A percentile compares a stretch with the other conserved stretches of the same genome.
Conservation (phyloP, 2,113 vertebrate genomes). For the Aptenodytes patagonicus region DNA sequence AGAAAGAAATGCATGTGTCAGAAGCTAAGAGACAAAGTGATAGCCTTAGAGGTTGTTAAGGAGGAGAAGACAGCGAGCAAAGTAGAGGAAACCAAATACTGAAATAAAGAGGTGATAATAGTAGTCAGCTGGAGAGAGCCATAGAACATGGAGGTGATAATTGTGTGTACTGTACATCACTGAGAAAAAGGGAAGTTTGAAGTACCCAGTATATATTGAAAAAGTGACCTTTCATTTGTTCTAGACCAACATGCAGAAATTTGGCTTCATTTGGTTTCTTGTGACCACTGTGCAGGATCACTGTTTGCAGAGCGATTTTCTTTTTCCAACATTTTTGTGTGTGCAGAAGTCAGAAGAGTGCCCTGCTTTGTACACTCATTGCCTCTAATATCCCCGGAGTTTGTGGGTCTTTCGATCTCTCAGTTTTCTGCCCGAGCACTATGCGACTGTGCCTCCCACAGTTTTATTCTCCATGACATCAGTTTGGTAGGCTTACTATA, state of each 20-base stretch:
- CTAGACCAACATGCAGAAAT: not conserved
- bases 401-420: not conserved
- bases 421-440: not conserved
- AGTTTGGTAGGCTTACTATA: not conserved
- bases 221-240: not conserved
- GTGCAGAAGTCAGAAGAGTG: not conserved
- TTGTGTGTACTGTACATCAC: slow-evolving; percentile 1
- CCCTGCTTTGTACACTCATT: not conserved
- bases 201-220: not conserved
- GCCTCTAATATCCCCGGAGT: not conserved
- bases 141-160: slow-evolving; percentile 16
- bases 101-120: slow-evolving; percentile 56
- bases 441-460: not conserved
- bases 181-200: slow-evolving; percentile 30
- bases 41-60: not conserved
- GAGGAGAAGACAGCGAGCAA: not conserved
- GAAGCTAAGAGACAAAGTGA: not conserved
- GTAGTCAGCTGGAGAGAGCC: slow-evolving; percentile 35
- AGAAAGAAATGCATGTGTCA: not conserved
- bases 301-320: not conserved
- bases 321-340: not conserved
- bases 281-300: not conserved
- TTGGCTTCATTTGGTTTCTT: not conserved
- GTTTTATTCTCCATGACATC: not conserved
- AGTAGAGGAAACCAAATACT: slow-evolving; percentile 19